Evolutionary conservation across 2,797 vertebrate species (phyloP), one percentile per base, ranked within the genome.

Genomic region (Rhynchotus rufescens): DNA sequence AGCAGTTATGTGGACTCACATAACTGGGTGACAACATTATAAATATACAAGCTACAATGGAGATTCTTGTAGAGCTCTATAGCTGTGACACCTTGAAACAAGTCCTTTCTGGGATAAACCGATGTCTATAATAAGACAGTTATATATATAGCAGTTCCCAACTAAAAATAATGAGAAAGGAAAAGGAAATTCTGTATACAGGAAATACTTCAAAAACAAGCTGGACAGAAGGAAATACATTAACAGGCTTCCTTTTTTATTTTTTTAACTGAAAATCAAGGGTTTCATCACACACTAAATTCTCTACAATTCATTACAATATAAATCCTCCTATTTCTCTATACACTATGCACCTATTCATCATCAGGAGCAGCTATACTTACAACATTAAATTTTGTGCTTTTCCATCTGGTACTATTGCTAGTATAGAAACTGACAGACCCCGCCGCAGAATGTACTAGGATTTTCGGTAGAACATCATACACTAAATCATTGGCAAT

Each of bases 321-420:
- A 59, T 13, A 77, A 90, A 71, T 88, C 71, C 71, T 56, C 67
- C n/a, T 13, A 42, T 22, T 59, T 85, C 60, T 83, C 49, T 47
- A 76, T 44, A 52, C 25, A 87, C 34, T 80, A 14, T 59, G 26
- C 45, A 92, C 38, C 25, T 76, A 91, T 81, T 89, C 51, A 76
- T 78, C 2, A 12, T 68, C 69, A 73, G 20, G 67, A 84, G 26
- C 26, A 79, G 22, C 45, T 86, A 47, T 36, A 56, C 23, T 73
- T 92, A 84, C 2, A 12, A 21, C 59, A 89, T 60, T 88, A 81
- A 34, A 38, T 84, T 91, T 83, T 75, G 32, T 47, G 38, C 38
- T 38, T 89, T 90, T 85, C 56, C 60, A 64, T 75, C 47, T 83
- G 84, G 77, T 86, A 85, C 26, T 64, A 38, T 78, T 83, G 64